Conservation (phyloP, 2,113 vertebrate genomes). For the Paracanthobrama guichenoti region DNA sequence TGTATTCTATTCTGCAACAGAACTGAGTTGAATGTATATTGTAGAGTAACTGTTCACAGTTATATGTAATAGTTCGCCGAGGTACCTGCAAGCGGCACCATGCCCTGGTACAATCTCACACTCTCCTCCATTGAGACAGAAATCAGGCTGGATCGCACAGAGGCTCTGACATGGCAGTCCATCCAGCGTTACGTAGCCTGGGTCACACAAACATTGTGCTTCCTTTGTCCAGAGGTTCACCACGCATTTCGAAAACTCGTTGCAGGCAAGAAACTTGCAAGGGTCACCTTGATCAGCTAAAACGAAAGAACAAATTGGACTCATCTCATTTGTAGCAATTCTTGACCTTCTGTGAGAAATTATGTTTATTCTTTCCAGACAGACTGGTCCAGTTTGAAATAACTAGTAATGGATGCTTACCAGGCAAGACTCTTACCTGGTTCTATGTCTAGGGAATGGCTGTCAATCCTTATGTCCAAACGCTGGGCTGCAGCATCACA, state of each 20-base stretch:
- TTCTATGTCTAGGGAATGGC: slow-evolving; percentile 83
- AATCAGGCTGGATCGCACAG: slow-evolving; percentile 69
- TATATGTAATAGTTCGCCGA: slow-evolving; percentile 19
- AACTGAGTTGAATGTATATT: background rate
- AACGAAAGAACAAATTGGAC: background rate
- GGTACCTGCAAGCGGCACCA: slow-evolving; percentile 85
- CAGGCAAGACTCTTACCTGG: slow-evolving; percentile 71
- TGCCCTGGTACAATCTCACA: slow-evolving; percentile 78
- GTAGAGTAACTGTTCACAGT: background rate
- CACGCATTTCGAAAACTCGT: slow-evolving; percentile 77
- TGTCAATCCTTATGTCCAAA: slow-evolving; percentile 87
- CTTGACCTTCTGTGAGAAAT: background rate
- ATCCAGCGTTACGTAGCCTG: slow-evolving; percentile 71
- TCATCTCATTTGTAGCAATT: slow-evolving; percentile 54
- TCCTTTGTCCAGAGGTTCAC: slow-evolving; percentile 75
- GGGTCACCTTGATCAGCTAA: slow-evolving; percentile 86
- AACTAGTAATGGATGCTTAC: background rate
- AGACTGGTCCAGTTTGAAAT: background rate
- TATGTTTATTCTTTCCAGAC: background rate
- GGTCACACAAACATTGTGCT: slow-evolving; percentile 79
- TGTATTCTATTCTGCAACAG: background rate
- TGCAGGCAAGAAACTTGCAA: slow-evolving; percentile 89
- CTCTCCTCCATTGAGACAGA: slow-evolving; percentile 72
- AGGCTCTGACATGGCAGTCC: slow-evolving; percentile 79
- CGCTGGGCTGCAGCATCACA: slow-evolving; percentile 74